These are phyloP conservation scores for Boloria selene DNA, from an alignment of 2,888 invertebrate species.

Conservation along the genomic window DNA sequence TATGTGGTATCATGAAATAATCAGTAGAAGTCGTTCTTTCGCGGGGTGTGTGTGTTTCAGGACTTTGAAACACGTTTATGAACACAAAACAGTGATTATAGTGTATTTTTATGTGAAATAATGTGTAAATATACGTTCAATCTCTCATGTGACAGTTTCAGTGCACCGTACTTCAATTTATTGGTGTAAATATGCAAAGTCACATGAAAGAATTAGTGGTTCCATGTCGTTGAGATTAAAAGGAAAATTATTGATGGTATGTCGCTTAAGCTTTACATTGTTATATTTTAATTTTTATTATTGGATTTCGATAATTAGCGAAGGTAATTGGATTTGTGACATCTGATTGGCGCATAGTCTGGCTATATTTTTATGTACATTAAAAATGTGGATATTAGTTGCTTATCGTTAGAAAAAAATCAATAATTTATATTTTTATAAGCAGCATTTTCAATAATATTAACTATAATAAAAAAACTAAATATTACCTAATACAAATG, in stretches of 20 bases:
- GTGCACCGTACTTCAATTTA: slow-evolving; percentile 12
- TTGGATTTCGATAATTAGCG: slow-evolving; percentile 39
- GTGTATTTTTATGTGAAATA: slow-evolving; percentile 28
- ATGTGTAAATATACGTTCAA: slow-evolving; percentile 28
- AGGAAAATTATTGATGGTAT: slow-evolving; percentile 45
- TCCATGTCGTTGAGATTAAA: slow-evolving; percentile 40
- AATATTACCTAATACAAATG: too few relatives aligned
- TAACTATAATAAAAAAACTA: too few relatives aligned
- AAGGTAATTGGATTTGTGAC: slow-evolving; percentile 43
- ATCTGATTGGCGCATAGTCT: slow-evolving; percentile 37
- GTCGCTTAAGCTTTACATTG: slow-evolving; percentile 29
- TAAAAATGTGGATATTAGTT: slow-evolving; percentile 15
- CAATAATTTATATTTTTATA: background rate
- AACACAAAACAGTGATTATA: slow-evolving; percentile 21
- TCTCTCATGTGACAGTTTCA: slow-evolving; percentile 7
- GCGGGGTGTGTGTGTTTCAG: slow-evolving; percentile 31
- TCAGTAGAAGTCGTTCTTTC: slow-evolving; percentile 62
- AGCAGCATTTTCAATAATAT: background rate
- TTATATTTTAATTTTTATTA: slow-evolving; percentile 31
- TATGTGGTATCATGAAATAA: slow-evolving; percentile 67
- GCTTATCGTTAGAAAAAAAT: slow-evolving; percentile 2
- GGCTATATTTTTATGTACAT: slow-evolving; percentile 24
- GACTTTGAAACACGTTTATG: slow-evolving; percentile 16
- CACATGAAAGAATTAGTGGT: slow-evolving; percentile 40
- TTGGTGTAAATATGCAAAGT: slow-evolving; percentile 33